Evolutionary conservation across 2,797 vertebrate genomes (phyloP).

Genomic region (Protonibea diacanthus): DNA sequence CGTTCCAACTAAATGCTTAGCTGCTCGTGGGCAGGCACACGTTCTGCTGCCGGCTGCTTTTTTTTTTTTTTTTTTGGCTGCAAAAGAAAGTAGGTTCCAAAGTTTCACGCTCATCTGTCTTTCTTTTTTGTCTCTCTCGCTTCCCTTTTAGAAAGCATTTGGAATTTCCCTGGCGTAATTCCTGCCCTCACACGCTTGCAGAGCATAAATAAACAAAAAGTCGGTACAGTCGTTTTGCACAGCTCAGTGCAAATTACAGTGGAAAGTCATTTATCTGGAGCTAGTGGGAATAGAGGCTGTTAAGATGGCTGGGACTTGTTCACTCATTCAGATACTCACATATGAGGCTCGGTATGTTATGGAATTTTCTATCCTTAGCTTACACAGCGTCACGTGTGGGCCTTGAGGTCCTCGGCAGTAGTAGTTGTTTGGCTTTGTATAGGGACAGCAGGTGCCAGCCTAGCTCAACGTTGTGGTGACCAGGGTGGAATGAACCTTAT

Average conservation of each 20-base stretch:
- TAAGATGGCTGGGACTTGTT: constrained; percentile 54
- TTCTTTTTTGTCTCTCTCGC: not conserved
- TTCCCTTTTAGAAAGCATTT: constrained; percentile 55
- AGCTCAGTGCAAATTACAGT: constrained; percentile 72
- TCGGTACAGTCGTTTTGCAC: constrained; percentile 67
- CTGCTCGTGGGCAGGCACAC: constrained; percentile 25
- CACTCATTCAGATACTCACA: constrained; percentile 58
- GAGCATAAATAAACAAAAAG: constrained; percentile 73
- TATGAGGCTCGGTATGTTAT: constrained; percentile 18
- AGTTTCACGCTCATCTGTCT: constrained; percentile 65
- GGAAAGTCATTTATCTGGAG: constrained; percentile 72
- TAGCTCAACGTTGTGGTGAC: too few species aligned
- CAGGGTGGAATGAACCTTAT: too few species aligned
- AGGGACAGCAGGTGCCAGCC: too few species aligned
- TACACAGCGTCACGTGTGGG: not conserved
- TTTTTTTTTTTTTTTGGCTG: not conserved
- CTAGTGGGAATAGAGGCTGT: constrained; percentile 68
- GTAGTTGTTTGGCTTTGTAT: too few species aligned
- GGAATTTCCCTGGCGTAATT: constrained; percentile 64
- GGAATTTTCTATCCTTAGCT: constrained; percentile 36
- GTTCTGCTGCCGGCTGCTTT: constrained; percentile 11
- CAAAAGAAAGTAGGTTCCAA: constrained; percentile 56
- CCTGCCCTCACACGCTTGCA: constrained; percentile 48
- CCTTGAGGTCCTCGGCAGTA: too few species aligned
- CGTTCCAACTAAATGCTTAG: constrained; percentile 49